Evolutionary conservation across 35 echinoderm and acorn worm genomes (phyloP), one percentile per base, ranked within the genome.

Genomic region (Ophiothrix spiculata): DNA sequence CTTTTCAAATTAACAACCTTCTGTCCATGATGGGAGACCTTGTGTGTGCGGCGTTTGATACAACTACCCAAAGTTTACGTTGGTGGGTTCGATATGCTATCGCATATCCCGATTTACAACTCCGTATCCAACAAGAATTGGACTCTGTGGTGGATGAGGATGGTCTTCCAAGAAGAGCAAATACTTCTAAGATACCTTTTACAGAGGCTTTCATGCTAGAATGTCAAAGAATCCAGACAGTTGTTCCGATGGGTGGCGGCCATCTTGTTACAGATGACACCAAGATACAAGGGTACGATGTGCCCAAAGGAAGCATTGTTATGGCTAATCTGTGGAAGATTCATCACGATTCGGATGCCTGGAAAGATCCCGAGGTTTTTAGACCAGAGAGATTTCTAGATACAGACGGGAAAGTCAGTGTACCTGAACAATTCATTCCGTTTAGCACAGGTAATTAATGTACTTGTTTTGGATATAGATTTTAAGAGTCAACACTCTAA

Each of bases 371-470:
- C 1, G 39, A 89, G 1, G 78, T 81, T 1, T 89, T 89, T 34
- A 37, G 64, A 21, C 87, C 87, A 16, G 79, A 83, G 32, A 1
- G 87, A 39, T 89, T 89, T 39, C 23, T 89, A 1, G 78, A 89
- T 37, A 36, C n/a, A 10, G 36, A 82, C 45, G 79, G 78, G 0
- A 73, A 32, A 31, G 80, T 82, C 1, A 39, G 77, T 25, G 36
- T 46, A 33, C 35, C 35, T 25, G 1, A 36, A n/a, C 79, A 93
- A 37, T 87, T 87, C 21, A 84, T 88, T 74, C 91, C 91, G 4
- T 93, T 93, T 32, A 39, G 85, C 15, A 89, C 56, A n/a, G 91
- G 91, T 88, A 63, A 93, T 77, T 56, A 49, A n/a, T n/a, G n/a
- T n/a, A n/a, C n/a, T n/a, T n/a, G n/a, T n/a, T n/a, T n/a, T n/a